Conservation (phyloP, 2,888 invertebrate genomes). For the Amphipyra berbera region DNA sequence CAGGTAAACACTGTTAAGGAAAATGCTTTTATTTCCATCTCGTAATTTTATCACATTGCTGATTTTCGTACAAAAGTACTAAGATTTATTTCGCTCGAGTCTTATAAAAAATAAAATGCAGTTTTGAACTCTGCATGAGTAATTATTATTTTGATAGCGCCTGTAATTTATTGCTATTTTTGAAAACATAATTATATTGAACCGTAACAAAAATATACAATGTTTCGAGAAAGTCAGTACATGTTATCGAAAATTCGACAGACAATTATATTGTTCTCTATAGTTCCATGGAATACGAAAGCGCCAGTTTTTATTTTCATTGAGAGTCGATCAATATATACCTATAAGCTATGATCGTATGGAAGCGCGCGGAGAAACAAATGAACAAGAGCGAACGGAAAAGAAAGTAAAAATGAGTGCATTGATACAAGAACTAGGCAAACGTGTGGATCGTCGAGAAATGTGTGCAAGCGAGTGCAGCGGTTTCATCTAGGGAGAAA, state of each 20-base stretch:
- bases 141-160: too few relatives aligned
- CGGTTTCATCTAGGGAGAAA: conserved; percentile 81
- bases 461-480: conserved; percentile 78
- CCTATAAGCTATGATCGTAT: conserved; percentile 54
- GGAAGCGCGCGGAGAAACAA: conserved; percentile 70
- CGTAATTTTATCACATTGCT: conserved; percentile 16
- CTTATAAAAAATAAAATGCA: background rate
- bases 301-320: conserved; percentile 71
- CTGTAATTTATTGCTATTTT: too few relatives aligned
- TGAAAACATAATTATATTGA: too few relatives aligned
- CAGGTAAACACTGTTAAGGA: conserved; percentile 66
- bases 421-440: conserved; percentile 85
- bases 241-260: conserved; percentile 38
- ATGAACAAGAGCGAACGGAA: conserved; percentile 87
- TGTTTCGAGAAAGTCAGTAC: conserved; percentile 23
- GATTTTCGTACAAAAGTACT: background rate
- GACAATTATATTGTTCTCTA: conserved; percentile 34
- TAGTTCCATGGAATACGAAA: conserved; percentile 54
- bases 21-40: conserved; percentile 41
- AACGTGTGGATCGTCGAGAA: conserved; percentile 79
- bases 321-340: conserved; percentile 50
- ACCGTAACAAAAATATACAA: background rate
- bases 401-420: conserved; percentile 90
- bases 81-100: background rate
- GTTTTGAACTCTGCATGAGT: background rate